Percentiles rank a stretch among this genome's conserved stretches.
These are phyloP conservation scores for Laupala kohalensis DNA, from an alignment of 1,140 invertebrate species.

Conservation along the genomic window DNA sequence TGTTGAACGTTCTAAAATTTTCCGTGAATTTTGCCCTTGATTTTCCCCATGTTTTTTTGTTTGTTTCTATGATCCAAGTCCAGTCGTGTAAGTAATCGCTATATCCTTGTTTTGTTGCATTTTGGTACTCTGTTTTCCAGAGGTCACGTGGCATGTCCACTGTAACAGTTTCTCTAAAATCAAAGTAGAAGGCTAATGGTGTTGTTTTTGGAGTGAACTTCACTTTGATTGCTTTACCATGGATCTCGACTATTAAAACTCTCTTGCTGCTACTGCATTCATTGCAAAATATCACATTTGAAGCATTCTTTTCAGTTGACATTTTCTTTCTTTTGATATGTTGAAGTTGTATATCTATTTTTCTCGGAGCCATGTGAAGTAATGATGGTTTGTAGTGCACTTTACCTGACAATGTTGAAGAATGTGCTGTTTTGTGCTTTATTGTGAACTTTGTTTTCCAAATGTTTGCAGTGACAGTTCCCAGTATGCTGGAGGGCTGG, in stretches of 20 bases:
- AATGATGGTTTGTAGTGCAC: neutral
- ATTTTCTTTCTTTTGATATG: too few species aligned
- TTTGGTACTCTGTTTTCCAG: too few species aligned
- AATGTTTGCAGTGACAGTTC: neutral
- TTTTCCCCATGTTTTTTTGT: too few species aligned
- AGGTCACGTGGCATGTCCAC: too few species aligned
- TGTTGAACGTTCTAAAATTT: too few species aligned
- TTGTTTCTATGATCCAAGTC: neutral
- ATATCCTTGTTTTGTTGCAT: too few species aligned
- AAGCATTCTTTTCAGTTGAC: too few species aligned
- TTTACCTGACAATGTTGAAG: neutral
- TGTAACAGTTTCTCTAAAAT: neutral
- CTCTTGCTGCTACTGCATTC: too few species aligned
- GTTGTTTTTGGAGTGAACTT: neutral
- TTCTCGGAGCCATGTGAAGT: neutral
- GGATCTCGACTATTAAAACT: neutral
- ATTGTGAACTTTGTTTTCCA: conserved; percentile 5
- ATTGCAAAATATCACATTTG: too few species aligned
- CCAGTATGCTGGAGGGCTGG: neutral
- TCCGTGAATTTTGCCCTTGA: too few species aligned
- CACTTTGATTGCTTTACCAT: neutral
- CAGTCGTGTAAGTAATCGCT: neutral
- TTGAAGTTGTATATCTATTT: neutral
- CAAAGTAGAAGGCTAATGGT: neutral
- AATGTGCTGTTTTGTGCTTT: neutral